Percentiles rank a stretch among this genome's conserved stretches.
phyloP scores from a whole-genome alignment of 2,797 vertebrate genomes.

The Neopelma chrysocephalum region DNA sequence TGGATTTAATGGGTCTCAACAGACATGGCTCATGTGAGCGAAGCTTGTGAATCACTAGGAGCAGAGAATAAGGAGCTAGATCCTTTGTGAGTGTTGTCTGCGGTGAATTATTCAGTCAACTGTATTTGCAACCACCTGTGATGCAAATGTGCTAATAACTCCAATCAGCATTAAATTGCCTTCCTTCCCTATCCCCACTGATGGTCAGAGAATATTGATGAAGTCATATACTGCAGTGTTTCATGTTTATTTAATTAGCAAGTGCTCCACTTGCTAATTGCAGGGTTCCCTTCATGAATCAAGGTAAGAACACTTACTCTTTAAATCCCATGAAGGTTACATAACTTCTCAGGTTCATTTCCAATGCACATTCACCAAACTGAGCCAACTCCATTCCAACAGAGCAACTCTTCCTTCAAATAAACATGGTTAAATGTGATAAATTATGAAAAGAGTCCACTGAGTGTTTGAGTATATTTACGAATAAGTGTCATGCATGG shows the following conservation, averaged over 20 bases:
- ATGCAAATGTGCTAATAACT: not conserved
- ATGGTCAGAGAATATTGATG: not conserved
- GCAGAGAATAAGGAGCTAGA: not conserved
- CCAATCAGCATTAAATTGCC: not conserved
- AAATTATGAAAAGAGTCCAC: not conserved
- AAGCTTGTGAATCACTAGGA: not conserved
- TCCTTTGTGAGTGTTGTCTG: not conserved
- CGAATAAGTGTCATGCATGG: not conserved
- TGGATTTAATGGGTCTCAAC: not conserved
- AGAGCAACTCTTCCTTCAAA: not conserved
- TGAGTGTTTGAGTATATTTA: not conserved
- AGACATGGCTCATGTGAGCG: not conserved
- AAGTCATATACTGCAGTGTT: not conserved
- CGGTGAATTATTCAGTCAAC: not conserved
- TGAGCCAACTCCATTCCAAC: not conserved
- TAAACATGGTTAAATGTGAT: not conserved
- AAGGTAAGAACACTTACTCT: not conserved
- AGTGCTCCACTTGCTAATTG: not conserved
- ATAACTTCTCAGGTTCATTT: not conserved
- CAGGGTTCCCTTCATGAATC: not conserved
- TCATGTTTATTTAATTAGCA: constrained; percentile 1
- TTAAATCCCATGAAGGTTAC: not conserved
- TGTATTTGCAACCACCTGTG: not conserved
- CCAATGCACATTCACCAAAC: not conserved
- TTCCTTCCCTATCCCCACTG: not conserved